Evolutionary conservation across 1,140 invertebrate genomes (phyloP), one percentile per base, ranked within the genome.

Genomic region (Stegodyphus dumicola): DNA sequence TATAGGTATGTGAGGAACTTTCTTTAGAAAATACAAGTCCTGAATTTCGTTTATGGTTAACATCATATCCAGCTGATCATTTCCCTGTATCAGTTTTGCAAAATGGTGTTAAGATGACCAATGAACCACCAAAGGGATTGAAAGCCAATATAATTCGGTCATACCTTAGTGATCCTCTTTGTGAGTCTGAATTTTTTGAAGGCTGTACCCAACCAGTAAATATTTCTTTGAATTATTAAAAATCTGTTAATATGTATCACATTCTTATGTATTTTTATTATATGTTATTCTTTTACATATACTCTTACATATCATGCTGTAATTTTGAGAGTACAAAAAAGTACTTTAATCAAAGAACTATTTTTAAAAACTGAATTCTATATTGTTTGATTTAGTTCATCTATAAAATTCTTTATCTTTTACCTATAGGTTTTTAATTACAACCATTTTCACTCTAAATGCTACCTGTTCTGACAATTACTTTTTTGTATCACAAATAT

Each of bases 141-240:
- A 89, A 91, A 75, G 91, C 91, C 73, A 93, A 92, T 88, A 89
- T 93, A 75, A 88, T 92, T 65, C 89, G 91, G 73, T 98, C 97
- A 0, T 97, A 96, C 91, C 90, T 95, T 54, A 95, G 93, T 88
- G 96, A 98, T 91, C 97, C 97, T 0, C 95, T 98, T 48, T 94
- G 93, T 74, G 95, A 98, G 90, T 90, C 92, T 0, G 96, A 97
- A 88, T 98, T 97, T 93, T 98, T 96, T 89, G 95, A 95, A 88
- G 94, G 94, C 10, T 95, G 95, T 89, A 94, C 94, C 81, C 95
- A 97, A 89, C 89, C 93, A 6, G 92, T 91, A 88, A 87, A 88
- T 88, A 52, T 33, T 60, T 54, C 13, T 48, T 65, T 53, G 56
- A 10, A 60, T 60, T 9, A 9, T 15, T 15, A 9, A 60, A 15